Percentiles rank a stretch among this genome's conserved stretches.
These are phyloP conservation scores for Alloscopus bannaensis DNA, from an alignment of 2,888 invertebrate species.

Conservation along the genomic window DNA sequence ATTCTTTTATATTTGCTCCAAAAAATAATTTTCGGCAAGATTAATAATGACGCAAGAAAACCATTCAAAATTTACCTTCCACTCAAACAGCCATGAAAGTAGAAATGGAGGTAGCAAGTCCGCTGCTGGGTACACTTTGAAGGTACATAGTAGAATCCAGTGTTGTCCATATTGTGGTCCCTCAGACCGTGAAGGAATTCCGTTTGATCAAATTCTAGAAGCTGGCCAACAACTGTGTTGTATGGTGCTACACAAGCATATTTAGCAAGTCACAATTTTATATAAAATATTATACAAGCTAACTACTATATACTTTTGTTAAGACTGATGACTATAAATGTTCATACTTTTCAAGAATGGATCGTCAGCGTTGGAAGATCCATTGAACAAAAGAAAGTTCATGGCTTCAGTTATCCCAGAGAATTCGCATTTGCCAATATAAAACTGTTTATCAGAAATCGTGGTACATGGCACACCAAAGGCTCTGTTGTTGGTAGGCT, in stretches of 20 bases:
- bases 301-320: no score
- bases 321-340: no score
- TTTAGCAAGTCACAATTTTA: no score
- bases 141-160: slow-evolving; percentile 54
- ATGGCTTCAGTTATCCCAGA: slow-evolving; percentile 48
- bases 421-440: slow-evolving; percentile 51
- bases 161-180: slow-evolving; percentile 43
- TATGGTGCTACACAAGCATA: not conserved
- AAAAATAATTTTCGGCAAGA: no score
- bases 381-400: slow-evolving; percentile 35
- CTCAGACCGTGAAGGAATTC: slow-evolving; percentile 19
- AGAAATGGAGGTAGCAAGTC: slow-evolving; percentile 57
- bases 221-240: not conserved
- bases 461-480: slow-evolving; percentile 30
- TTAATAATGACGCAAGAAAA: no score
- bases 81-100: slow-evolving; percentile 59
- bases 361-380: no score
- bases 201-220: slow-evolving; percentile 37
- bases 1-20: not conserved
- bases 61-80: slow-evolving; percentile 33
- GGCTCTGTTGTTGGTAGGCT: slow-evolving; percentile 52
- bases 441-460: not conserved
- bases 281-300: no score
- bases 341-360: no score
- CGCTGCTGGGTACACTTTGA: slow-evolving; percentile 6